Evolutionary conservation across 2,888 invertebrate genomes (phyloP).

Genomic region (Scaptomyza parva): DNA sequence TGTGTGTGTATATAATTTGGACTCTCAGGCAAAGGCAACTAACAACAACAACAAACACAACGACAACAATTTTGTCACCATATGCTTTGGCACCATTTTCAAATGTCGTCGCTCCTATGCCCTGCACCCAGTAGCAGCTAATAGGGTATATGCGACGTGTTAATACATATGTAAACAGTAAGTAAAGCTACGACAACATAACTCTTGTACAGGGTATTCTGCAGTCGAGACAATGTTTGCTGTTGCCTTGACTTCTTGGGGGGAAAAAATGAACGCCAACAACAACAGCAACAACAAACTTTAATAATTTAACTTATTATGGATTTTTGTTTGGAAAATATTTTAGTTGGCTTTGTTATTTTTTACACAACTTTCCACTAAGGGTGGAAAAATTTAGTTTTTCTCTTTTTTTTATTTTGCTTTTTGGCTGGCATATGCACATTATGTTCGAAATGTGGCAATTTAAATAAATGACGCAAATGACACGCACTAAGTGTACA

Average conservation of each 20-base stretch:
- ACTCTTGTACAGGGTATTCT: slow-evolving; percentile 18
- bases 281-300: slow-evolving; percentile 51
- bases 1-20: slow-evolving; percentile 61
- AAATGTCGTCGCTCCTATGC: slow-evolving; percentile 35
- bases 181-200: not conserved
- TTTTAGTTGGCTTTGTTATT: slow-evolving; percentile 45
- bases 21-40: slow-evolving; percentile 72
- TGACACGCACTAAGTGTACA: slow-evolving; percentile 66
- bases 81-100: slow-evolving; percentile 71
- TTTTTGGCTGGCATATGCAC: slow-evolving; percentile 66
- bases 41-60: slow-evolving; percentile 55
- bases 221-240: not conserved
- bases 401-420: slow-evolving; percentile 15
- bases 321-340: slow-evolving; percentile 71
- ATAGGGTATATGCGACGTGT: not conserved
- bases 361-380: slow-evolving; percentile 44
- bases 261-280: slow-evolving; percentile 47
- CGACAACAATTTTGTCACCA: slow-evolving; percentile 73
- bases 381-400: slow-evolving; percentile 60
- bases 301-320: slow-evolving; percentile 80
- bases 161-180: not conserved
- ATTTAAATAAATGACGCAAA: slow-evolving; percentile 80
- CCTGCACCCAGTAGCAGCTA: not conserved
- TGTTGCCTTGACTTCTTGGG: slow-evolving; percentile 40
- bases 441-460: slow-evolving; percentile 74